Percentiles rank a stretch among this genome's conserved stretches.
Evolutionary conservation across 2,888 invertebrate genomes (phyloP).

Genomic region (Hypselothyrea guttata): DNA sequence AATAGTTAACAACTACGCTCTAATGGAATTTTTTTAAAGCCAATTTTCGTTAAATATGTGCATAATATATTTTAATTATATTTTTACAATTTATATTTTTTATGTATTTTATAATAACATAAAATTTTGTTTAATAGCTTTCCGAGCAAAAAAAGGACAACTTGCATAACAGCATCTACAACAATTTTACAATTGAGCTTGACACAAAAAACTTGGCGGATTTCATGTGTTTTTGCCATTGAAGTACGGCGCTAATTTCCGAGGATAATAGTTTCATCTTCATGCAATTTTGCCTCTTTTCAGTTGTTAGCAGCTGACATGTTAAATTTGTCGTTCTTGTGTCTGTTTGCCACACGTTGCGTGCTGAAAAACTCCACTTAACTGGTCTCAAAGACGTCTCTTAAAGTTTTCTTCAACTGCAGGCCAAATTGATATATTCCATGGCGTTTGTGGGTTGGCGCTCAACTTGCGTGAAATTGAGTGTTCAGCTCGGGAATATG

Average conservation of each 20-base stretch:
- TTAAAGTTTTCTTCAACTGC: slow-evolving; percentile 31
- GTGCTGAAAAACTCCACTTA: slow-evolving; percentile 42
- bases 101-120: too few relatives aligned
- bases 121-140: too few relatives aligned
- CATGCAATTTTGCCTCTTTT: slow-evolving; percentile 28
- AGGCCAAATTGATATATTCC: slow-evolving; percentile 56
- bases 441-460: slow-evolving; percentile 32
- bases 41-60: too few relatives aligned
- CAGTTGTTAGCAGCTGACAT: slow-evolving; percentile 55
- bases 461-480: slow-evolving; percentile 50
- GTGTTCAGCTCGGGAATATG: slow-evolving; percentile 42
- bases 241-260: slow-evolving; percentile 70
- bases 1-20: too few relatives aligned
- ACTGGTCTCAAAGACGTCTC: slow-evolving; percentile 53
- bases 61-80: too few relatives aligned
- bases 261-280: slow-evolving; percentile 72
- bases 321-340: slow-evolving; percentile 60
- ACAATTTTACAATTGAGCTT: slow-evolving; percentile 67
- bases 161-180: slow-evolving; percentile 39
- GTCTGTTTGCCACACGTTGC: slow-evolving; percentile 54
- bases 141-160: too few relatives aligned
- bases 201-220: slow-evolving; percentile 62
- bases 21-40: too few relatives aligned
- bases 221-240: slow-evolving; percentile 62
- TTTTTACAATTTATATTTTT: too few relatives aligned